Conservation (phyloP, 2,113 vertebrate species). For the Tupaia chinensis region DNA sequence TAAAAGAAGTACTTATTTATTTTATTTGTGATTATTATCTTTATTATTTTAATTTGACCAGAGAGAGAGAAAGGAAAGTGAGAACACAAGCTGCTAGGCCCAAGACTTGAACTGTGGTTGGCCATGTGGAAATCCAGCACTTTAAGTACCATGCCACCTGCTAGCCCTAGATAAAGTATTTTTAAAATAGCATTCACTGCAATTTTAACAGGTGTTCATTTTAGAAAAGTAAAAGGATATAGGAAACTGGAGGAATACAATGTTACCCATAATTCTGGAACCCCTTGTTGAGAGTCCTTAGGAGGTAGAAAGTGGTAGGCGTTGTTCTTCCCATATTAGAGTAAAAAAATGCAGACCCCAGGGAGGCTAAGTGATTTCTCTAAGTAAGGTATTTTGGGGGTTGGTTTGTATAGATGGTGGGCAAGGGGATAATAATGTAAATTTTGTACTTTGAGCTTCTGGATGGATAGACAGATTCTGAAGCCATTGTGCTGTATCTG, state of each 20-base stretch:
- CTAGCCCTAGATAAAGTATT: not conserved
- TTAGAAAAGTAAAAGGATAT: not conserved
- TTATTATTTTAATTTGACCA: too few species aligned
- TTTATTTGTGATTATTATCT: too few species aligned
- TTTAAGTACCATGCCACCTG: too few species aligned
- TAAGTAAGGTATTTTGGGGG: not conserved
- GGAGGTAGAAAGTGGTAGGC: not conserved
- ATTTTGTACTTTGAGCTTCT: conserved; percentile 40
- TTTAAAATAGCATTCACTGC: not conserved
- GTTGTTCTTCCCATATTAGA: not conserved
- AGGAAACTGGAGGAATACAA: not conserved
- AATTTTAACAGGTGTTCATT: conserved; percentile 15
- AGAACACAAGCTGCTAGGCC: too few species aligned
- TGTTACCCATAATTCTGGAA: not conserved
- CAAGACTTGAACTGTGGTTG: too few species aligned
- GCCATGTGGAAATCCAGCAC: too few species aligned
- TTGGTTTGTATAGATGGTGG: not conserved
- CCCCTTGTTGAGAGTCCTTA: not conserved
- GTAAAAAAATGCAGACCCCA: conserved; percentile 33
- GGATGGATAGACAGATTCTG: conserved; percentile 42
- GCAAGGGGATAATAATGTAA: not conserved
- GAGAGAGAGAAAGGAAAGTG: too few species aligned
- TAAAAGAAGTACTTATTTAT: not conserved
- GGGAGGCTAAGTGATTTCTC: conserved; percentile 14
- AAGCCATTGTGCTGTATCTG: conserved; percentile 7